Conservation (phyloP, 2,797 vertebrate species). For the Sciaenops ocellatus region DNA sequence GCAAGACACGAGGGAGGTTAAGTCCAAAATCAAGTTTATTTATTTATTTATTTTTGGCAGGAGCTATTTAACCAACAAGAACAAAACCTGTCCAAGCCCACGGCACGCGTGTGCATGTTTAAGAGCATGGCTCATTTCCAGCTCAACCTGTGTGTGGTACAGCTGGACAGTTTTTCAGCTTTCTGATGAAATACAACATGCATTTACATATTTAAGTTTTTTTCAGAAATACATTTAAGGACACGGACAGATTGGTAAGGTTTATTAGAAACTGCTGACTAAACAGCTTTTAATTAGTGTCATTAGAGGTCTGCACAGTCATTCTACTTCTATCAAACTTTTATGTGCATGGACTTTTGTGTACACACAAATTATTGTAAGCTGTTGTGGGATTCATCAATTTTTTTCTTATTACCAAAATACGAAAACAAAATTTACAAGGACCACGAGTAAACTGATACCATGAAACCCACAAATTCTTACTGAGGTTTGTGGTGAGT, state of each 20-base stretch:
- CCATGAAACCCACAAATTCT: constrained; percentile 16
- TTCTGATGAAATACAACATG: background rate
- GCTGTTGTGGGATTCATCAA: constrained; percentile 26
- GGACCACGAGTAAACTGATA: constrained; percentile 15
- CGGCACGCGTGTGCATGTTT: constrained; percentile 42
- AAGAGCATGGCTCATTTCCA: constrained; percentile 49
- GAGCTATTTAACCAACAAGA: constrained; percentile 41
- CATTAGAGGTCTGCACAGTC: constrained; percentile 20
- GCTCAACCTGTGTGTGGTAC: constrained; percentile 19
- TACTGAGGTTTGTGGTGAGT: constrained; percentile 21
- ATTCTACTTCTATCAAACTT: constrained; percentile 21
- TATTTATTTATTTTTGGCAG: constrained; percentile 51
- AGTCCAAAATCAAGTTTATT: constrained; percentile 59
- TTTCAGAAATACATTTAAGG: constrained; percentile 2
- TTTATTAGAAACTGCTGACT: constrained; percentile 5
- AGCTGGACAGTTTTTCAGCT: constrained; percentile 17
- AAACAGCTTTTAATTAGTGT: constrained; percentile 27
- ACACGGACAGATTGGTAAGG: no score
- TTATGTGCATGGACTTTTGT: constrained; percentile 3
- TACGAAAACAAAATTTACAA: constrained; percentile 20
- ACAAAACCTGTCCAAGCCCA: constrained; percentile 13
- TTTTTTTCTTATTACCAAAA: constrained; percentile 20
- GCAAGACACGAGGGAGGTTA: constrained; percentile 50
- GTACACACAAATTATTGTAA: background rate
- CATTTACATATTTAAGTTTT: background rate